Evolutionary conservation across 2,888 invertebrate species (phyloP).

Genomic region (Drosophila mercatorum): DNA sequence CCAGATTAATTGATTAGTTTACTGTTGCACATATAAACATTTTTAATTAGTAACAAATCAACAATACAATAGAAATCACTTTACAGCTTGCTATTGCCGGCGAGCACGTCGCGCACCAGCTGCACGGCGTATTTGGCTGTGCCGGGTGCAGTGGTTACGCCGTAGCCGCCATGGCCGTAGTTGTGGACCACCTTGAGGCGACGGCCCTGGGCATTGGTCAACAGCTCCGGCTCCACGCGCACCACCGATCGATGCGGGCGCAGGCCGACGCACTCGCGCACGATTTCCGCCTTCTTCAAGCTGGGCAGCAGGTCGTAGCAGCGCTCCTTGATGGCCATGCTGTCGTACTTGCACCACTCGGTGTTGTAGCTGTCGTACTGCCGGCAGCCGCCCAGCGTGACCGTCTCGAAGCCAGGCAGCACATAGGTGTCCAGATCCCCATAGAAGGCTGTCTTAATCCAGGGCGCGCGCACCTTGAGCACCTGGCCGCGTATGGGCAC

Average conservation of each 20-base stretch:
- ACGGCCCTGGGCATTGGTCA: conserved; percentile 83
- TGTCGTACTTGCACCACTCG: conserved; percentile 89
- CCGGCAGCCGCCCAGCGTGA: conserved; percentile 94
- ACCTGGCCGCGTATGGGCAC: conserved; percentile 94
- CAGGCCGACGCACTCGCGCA: conserved; percentile 90
- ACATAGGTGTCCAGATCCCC: conserved; percentile 94
- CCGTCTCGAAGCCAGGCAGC: conserved; percentile 90
- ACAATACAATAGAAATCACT: conserved; percentile 10
- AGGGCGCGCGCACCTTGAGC: conserved; percentile 92
- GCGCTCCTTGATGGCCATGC: conserved; percentile 90
- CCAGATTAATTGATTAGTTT: too few relatives aligned
- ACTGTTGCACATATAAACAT: conserved; percentile 28
- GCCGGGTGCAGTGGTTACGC: conserved; percentile 95
- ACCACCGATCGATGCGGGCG: conserved; percentile 91
- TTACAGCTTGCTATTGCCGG: conserved; percentile 82
- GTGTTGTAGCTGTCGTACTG: conserved; percentile 92
- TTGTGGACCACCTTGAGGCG: conserved; percentile 92
- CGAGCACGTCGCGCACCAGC: conserved; percentile 87
- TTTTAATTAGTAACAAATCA: conserved; percentile 46
- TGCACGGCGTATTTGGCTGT: conserved; percentile 91
- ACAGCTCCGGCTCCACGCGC: conserved; percentile 89
- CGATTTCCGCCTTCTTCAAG: conserved; percentile 86
- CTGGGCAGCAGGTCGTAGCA: conserved; percentile 91
- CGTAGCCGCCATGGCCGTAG: conserved; percentile 98
- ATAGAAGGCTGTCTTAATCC: conserved; percentile 95